Evolutionary conservation across 2,888 invertebrate species (phyloP), one percentile per base, ranked within the genome.

Genomic region (Drosophila melanosoma): DNA sequence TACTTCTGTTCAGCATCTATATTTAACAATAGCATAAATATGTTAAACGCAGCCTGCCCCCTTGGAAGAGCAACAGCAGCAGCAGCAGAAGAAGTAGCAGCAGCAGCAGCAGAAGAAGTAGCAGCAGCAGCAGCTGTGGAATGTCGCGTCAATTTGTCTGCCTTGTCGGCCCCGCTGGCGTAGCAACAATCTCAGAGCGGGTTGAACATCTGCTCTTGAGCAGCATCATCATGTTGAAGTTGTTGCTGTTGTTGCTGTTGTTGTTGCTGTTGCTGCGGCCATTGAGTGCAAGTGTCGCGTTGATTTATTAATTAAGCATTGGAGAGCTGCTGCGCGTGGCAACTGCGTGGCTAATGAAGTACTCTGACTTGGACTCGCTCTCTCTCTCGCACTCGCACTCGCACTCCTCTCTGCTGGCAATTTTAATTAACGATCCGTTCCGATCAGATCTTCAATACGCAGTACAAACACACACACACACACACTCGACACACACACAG

Each of bases 251-350:
- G 51, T 29, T 66, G 64, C 3, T 54, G 63, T 6, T 58, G 68
- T 11, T 61, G 65, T 8, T 61, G 73, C 11, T 71, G 74, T 45
- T 75, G 83, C 66, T 79, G 81, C 81, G 86, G 88, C 81, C 78
- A 83, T 73, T 75, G 86, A 89, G 86, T 81, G 87, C 85, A 90
- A 90, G 91, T 91, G 92, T 90, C 91, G 90, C 89, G 91, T 91
- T 91, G 91, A 91, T 92, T 91, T 91, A 92, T 92, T 92, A 92
- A 91, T 92, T 91, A 91, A 92, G 86, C 83, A 87, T 83, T 81
- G 83, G 76, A 78, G 89, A 78, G 88, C 74, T 81, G 56, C 38
- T 56, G 71, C 88, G 87, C 85, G 82, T 87, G 83, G 87, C 87
- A 83, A 74, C 76, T 77, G 77, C 70, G 79, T 68, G 68, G 83